Evolutionary conservation across 2,888 invertebrate genomes (phyloP).

Genomic region (Abrostola triplasia): DNA sequence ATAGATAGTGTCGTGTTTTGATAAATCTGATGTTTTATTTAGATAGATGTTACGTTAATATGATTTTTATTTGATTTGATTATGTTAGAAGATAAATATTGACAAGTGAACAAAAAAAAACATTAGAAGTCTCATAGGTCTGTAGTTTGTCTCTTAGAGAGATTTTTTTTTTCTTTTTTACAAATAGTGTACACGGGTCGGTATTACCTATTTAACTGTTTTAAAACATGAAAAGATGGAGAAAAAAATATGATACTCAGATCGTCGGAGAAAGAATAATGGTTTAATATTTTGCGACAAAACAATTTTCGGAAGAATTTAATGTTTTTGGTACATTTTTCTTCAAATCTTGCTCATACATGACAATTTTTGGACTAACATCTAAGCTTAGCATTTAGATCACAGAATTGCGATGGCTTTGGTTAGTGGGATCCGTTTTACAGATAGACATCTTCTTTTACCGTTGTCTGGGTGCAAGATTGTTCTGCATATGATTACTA

Average conservation of each 20-base stretch:
- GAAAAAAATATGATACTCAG: no score
- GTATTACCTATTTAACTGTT: no score
- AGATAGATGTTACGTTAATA: background rate
- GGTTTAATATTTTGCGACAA: no score
- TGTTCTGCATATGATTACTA: conserved; percentile 24
- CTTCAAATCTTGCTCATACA: no score
- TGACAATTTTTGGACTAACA: background rate
- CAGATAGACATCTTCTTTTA: conserved; percentile 8
- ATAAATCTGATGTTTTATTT: conserved; percentile 14
- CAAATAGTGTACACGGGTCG: no score
- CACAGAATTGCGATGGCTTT: background rate
- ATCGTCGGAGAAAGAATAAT: no score
- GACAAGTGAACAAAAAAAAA: background rate
- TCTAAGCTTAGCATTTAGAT: background rate
- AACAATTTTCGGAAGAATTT: no score
- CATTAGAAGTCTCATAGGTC: no score
- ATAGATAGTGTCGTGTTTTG: conserved; percentile 25
- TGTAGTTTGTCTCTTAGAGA: no score
- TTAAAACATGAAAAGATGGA: no score
- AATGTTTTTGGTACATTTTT: background rate
- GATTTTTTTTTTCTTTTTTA: no score
- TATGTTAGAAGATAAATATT: background rate
- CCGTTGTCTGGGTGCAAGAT: conserved; percentile 17
- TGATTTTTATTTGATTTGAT: background rate
- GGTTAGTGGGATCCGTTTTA: background rate